These are phyloP conservation scores for Trematomus bernacchii DNA, from an alignment of 2,797 vertebrate genomes.

Conservation along the genomic window DNA sequence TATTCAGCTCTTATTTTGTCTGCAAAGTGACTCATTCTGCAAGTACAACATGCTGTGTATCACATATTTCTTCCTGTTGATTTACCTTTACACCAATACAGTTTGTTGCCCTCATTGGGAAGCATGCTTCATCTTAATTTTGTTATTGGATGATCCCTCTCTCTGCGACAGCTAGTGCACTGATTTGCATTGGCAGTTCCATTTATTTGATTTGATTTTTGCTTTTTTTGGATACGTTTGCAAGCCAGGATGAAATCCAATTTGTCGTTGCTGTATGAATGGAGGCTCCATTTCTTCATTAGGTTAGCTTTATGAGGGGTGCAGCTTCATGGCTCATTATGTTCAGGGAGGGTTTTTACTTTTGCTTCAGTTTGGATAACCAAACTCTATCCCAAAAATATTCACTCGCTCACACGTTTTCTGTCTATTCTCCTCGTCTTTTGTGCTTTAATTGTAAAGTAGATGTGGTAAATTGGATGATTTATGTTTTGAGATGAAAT, in stretches of 20 bases:
- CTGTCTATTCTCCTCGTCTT: not conserved
- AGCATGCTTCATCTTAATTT: conserved; percentile 30
- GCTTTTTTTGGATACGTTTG: conserved; percentile 49
- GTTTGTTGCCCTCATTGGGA: conserved; percentile 50
- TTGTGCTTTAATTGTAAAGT: not conserved
- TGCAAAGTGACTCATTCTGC: conserved; percentile 10
- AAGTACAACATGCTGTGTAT: conserved; percentile 19
- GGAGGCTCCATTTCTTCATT: conserved; percentile 54
- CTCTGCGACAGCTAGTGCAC: conserved; percentile 18
- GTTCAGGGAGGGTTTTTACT: conserved; percentile 43
- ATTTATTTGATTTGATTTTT: conserved; percentile 60
- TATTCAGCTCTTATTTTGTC: conserved; percentile 21
- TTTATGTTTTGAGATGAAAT: not conserved
- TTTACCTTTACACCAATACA: conserved; percentile 37
- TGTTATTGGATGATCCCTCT: conserved; percentile 24
- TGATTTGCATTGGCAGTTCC: conserved; percentile 36
- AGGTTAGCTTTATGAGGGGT: conserved; percentile 41
- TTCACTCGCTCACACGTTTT: not conserved
- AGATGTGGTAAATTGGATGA: not conserved
- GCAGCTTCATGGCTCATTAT: conserved; percentile 33
- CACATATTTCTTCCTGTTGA: conserved; percentile 46
- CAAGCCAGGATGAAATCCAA: conserved; percentile 47
- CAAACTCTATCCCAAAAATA: not conserved
- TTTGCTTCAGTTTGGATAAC: conserved; percentile 24
- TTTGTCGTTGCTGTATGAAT: conserved; percentile 51